Conservation (phyloP, 2,888 invertebrate genomes). For the Eudasyphora cyanicolor region DNA sequence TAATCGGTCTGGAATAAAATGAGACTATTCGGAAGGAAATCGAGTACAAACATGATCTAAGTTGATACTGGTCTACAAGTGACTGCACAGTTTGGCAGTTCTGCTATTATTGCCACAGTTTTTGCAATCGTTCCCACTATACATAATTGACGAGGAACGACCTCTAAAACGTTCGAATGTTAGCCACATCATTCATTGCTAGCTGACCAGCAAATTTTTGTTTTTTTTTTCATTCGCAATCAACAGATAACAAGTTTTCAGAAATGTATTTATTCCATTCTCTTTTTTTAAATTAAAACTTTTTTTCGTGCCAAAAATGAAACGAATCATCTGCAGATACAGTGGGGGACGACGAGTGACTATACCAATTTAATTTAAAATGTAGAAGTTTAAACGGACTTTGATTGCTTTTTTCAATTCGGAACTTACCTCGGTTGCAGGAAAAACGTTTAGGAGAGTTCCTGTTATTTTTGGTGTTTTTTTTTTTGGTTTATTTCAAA, state of each 20-base stretch:
- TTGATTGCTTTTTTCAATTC: background rate
- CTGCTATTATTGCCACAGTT: too few species aligned
- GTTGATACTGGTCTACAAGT: too few species aligned
- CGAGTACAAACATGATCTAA: too few species aligned
- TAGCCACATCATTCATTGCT: background rate
- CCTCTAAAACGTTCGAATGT: background rate
- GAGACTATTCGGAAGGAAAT: too few species aligned
- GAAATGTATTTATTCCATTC: background rate
- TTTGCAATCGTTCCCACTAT: too few species aligned
- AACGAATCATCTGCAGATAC: background rate
- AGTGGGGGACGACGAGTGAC: background rate
- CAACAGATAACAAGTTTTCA: background rate
- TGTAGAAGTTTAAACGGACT: background rate
- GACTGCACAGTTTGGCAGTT: too few species aligned
- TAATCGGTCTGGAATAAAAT: too few species aligned
- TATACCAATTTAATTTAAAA: background rate
- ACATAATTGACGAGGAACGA: too few species aligned
- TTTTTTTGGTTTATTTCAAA: too few species aligned
- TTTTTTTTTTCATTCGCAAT: background rate
- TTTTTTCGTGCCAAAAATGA: background rate
- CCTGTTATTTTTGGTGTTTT: background rate
- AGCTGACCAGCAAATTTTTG: background rate
- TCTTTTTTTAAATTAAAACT: background rate
- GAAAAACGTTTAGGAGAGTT: background rate
- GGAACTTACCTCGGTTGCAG: constrained; percentile 4